Percentiles rank a stretch among this genome's conserved stretches.
Evolutionary conservation across 2,797 vertebrate genomes (phyloP).

Genomic region (Spinibarbus caldwelli): DNA sequence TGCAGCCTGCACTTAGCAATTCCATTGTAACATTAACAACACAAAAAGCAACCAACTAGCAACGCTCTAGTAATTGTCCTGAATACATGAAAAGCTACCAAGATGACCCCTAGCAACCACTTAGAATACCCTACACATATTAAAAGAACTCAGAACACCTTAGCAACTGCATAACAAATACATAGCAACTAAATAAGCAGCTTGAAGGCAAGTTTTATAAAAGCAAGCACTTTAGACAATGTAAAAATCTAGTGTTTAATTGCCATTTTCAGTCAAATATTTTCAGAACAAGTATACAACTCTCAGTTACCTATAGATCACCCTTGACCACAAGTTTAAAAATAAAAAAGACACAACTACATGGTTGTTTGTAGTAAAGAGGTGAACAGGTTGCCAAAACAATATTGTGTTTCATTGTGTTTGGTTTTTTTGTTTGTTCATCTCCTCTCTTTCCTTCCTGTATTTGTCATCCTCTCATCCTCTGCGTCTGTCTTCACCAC

Average conservation of each 20-base stretch:
- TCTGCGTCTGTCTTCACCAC: conserved; percentile 29
- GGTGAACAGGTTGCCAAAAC: background rate
- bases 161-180: background rate
- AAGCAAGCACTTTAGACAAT: background rate
- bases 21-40: background rate
- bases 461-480: conserved; percentile 17
- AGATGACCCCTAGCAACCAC: background rate
- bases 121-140: background rate
- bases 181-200: background rate
- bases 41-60: too few species aligned
- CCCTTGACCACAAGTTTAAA: background rate
- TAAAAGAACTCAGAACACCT: background rate
- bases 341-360: background rate
- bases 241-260: background rate
- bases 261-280: background rate
- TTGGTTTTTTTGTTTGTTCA: conserved; percentile 8
- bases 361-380: conserved; percentile 3
- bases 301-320: background rate
- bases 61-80: background rate
- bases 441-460: background rate
- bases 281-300: background rate
- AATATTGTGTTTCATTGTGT: conserved; percentile 12
- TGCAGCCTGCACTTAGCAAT: background rate
- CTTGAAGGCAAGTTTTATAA: background rate
- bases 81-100: background rate